Conservation (phyloP, 2,888 invertebrate species). For the Idaea straminata region DNA sequence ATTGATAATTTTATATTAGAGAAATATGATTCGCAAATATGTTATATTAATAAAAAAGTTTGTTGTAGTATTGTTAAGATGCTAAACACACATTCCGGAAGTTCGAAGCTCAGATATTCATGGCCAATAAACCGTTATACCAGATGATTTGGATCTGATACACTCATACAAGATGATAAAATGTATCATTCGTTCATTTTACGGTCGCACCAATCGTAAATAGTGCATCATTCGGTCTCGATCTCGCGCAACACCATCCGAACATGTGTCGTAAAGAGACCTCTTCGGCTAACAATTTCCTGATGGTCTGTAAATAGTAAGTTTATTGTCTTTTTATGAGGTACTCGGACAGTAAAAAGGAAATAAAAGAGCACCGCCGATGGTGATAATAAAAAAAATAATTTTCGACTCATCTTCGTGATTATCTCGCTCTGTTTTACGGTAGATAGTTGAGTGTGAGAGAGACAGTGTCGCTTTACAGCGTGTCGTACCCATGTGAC, state of each 20-base stretch:
- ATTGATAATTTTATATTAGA: too few relatives aligned
- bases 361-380: constrained; percentile 82
- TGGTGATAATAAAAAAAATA: constrained; percentile 81
- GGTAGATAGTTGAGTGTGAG: constrained; percentile 49
- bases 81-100: constrained; percentile 9
- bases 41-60: too few relatives aligned
- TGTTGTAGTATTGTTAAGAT: not conserved
- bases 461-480: constrained; percentile 60
- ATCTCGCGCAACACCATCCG: constrained; percentile 25
- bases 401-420: constrained; percentile 79
- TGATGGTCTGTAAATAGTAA: constrained; percentile 82
- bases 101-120: constrained; percentile 24
- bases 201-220: constrained; percentile 75
- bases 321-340: constrained; percentile 82
- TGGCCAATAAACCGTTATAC: constrained; percentile 37
- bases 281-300: constrained; percentile 81
- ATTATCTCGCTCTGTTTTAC: constrained; percentile 74
- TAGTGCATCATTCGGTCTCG: constrained; percentile 64
- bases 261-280: constrained; percentile 80
- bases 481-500: constrained; percentile 75
- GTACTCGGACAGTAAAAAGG: constrained; percentile 81
- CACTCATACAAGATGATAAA: constrained; percentile 58
- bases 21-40: too few relatives aligned
- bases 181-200: constrained; percentile 69
- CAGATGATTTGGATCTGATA: constrained; percentile 52